Evolutionary conservation across 1,140 invertebrate species (phyloP).

Genomic region (Probaryconus sp.): DNA sequence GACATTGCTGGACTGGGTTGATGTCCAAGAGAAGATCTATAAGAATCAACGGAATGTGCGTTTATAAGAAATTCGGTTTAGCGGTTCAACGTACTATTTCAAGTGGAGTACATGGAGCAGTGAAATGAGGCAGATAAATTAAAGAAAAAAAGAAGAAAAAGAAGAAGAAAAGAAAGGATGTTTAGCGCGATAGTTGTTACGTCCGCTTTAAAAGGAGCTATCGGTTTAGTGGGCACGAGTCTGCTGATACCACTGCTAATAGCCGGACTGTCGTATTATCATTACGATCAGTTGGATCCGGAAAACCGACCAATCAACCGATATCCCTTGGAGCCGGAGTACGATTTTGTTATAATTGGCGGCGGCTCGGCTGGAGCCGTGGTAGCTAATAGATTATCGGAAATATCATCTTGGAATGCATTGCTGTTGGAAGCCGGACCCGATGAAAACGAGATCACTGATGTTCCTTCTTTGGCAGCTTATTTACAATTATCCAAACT

Average conservation of each 20-base stretch:
- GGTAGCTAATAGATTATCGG: conserved; percentile 92
- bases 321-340: conserved; percentile 81
- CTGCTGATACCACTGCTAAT: conserved; percentile 89
- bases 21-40: conserved; percentile 31
- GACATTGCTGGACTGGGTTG: conserved; percentile 32
- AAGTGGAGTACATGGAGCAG: conserved; percentile 21
- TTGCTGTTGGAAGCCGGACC: conserved; percentile 94
- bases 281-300: conserved; percentile 89
- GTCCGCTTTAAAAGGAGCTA: conserved; percentile 85
- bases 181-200: conserved; percentile 85
- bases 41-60: conserved; percentile 21
- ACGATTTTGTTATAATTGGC: conserved; percentile 93
- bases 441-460: conserved; percentile 93
- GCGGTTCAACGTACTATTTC: conserved; percentile 12
- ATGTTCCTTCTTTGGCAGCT: conserved; percentile 91
- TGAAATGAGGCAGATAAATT: conserved; percentile 39
- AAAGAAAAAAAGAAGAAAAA: too few relatives aligned
- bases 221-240: conserved; percentile 85
- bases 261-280: conserved; percentile 88
- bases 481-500: conserved; percentile 92
- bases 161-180: conserved; percentile 82
- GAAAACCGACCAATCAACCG: conserved; percentile 84
- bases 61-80: conserved; percentile 19
- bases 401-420: conserved; percentile 88
- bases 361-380: conserved; percentile 96